Percentiles rank a stretch among this genome's conserved stretches.
These are phyloP conservation scores for Drosophila leontia DNA, from an alignment of 1,140 invertebrate species.

Conservation along the genomic window DNA sequence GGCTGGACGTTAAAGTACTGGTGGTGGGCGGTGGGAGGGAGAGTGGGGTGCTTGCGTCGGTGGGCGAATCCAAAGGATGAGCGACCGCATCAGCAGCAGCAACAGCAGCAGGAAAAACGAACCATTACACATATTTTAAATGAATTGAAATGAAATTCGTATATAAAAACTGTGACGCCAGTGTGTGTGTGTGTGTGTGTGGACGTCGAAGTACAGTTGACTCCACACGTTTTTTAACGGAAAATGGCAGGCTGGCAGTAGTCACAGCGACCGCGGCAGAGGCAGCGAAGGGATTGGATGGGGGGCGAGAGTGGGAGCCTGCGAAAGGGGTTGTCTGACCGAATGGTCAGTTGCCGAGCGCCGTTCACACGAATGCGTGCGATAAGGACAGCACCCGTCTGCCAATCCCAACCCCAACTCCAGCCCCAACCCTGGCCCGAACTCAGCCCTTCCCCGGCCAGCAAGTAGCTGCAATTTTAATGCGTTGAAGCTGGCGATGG, in stretches of 20 bases:
- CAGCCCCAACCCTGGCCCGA: background rate
- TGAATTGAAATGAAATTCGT: constrained; percentile 83
- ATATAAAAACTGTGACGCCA: constrained; percentile 67
- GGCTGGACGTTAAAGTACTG: constrained; percentile 17
- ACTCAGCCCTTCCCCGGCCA: constrained; percentile 13
- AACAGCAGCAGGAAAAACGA: constrained; percentile 26
- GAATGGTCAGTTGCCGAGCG: constrained; percentile 56
- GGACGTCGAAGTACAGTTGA: constrained; percentile 77
- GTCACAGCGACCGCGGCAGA: constrained; percentile 22
- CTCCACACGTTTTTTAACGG: constrained; percentile 74
- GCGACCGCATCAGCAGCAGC: constrained; percentile 20
- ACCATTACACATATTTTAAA: constrained; percentile 81
- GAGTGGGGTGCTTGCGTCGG: constrained; percentile 48
- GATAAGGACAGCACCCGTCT: constrained; percentile 53
- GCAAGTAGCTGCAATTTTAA: constrained; percentile 66
- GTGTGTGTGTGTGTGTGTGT: constrained; percentile 46
- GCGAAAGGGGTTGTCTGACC: constrained; percentile 38
- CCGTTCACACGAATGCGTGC: constrained; percentile 34
- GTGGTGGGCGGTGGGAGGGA: background rate
- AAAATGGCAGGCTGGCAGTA: constrained; percentile 59
- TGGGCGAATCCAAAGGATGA: constrained; percentile 73
- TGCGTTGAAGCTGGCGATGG: constrained; percentile 42
- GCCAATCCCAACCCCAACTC: constrained; percentile 30
- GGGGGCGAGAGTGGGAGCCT: constrained; percentile 4
- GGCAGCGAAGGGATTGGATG: constrained; percentile 5